These are phyloP conservation scores for Meteorus sp. DNA, from an alignment of 1,140 invertebrate species.

Conservation along the genomic window DNA sequence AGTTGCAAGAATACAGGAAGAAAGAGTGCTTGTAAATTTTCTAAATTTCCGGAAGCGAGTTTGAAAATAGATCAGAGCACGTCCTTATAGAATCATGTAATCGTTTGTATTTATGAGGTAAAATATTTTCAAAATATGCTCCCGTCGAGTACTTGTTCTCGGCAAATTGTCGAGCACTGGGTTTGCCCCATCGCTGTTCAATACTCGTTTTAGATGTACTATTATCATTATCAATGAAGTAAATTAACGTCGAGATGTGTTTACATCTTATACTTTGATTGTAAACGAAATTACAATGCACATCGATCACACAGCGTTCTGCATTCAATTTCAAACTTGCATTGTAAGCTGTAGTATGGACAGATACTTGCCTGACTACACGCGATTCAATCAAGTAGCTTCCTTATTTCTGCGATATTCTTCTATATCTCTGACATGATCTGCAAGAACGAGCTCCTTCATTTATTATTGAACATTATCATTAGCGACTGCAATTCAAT, in stretches of 20 bases:
- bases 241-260: slow-evolving; percentile 23
- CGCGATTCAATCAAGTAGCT: slow-evolving; percentile 23
- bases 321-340: slow-evolving; percentile 17
- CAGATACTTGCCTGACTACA: slow-evolving; percentile 24
- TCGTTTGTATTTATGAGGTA: slow-evolving; percentile 1
- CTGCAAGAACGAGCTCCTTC: slow-evolving; percentile 19
- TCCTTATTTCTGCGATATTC: slow-evolving; percentile 21
- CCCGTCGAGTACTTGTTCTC: slow-evolving; percentile 31
- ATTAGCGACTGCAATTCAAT: background rate
- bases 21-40: too few species aligned
- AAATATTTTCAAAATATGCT: slow-evolving; percentile 29
- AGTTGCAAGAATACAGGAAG: too few species aligned
- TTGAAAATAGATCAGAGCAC: too few species aligned
- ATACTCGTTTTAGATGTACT: slow-evolving; percentile 21
- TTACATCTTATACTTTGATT: slow-evolving; percentile 11
- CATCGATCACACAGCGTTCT: slow-evolving; percentile 8
- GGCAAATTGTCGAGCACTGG: background rate
- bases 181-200: slow-evolving; percentile 25
- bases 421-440: slow-evolving; percentile 26
- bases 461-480: background rate
- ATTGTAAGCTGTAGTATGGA: slow-evolving; percentile 13
- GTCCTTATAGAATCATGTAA: background rate
- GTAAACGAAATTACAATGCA: slow-evolving; percentile 6
- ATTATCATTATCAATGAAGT: slow-evolving; percentile 15
- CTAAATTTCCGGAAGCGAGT: too few species aligned